Base-by-base conservation (phyloP, 2,888 invertebrate species). In the Leucoptera coffeella region DNA sequence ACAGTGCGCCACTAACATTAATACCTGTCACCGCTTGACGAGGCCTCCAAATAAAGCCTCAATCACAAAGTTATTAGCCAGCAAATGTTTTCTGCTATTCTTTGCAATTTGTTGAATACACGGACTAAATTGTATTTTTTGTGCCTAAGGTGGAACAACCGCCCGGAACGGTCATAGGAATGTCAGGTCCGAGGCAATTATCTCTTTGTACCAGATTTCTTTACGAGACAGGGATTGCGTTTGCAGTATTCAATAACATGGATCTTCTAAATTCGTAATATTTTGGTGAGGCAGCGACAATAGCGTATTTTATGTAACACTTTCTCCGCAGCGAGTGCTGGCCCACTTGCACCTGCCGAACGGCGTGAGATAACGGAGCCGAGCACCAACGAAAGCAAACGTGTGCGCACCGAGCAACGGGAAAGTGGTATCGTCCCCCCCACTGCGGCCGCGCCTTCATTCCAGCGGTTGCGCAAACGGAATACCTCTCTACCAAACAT, bases 361-460 rank as follows among this genome's bases (percentile, higher is more conserved):
- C 62, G 60, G 59, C 57, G 56, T 67, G 64, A 62, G 62, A 64
- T 59, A 40, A 47, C 48, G 49, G 40, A 39, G 39, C 6, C 17
- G 47, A 49, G 45, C 47, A 45, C 49, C 47, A 60, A 64, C 57
- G 64, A 67, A 69, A 65, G 65, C 61, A 65, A 67, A 58, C 55
- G 64, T 57, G 50, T 50, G 51, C 43, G 43, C 50, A 48, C 43
- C 48, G 62, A 55, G 43, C 50, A 48, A 43, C 48, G 62, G 55
- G 64, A 67, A 67, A 67, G 65, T 62, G 56, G 43, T 45, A 46
- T 26, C 28, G 50, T 45, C 43, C 45, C 43, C 48, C 43, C 32
- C 27, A 29, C 28, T 22, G 32, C 31, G 20, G 29, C 11, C 31
- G 12, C 47, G 53, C 60, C 50, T 57, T 59, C 57, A 55, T 59